A percentile compares a stretch with the other conserved stretches of the same genome.
These are phyloP conservation scores for Danionella dracula DNA, from an alignment of 2,797 vertebrate genomes.

Conservation along the genomic window DNA sequence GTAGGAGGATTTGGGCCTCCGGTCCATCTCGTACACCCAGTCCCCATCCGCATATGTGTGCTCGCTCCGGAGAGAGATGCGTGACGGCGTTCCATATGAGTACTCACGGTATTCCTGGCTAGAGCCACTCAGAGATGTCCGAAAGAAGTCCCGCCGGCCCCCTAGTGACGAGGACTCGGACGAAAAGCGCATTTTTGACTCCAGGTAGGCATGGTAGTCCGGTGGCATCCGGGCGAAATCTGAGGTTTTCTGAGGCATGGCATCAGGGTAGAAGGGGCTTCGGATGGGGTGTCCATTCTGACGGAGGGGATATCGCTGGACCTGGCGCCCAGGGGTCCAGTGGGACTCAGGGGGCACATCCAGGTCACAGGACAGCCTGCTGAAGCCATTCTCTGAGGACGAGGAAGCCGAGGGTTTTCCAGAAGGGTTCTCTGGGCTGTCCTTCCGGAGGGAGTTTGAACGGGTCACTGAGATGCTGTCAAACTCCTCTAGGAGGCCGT, in stretches of 20 bases:
- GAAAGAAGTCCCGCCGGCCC: slow-evolving; percentile 81
- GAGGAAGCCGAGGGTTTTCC: slow-evolving; percentile 16
- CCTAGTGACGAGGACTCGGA: slow-evolving; percentile 71
- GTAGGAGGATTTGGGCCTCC: slow-evolving; percentile 91
- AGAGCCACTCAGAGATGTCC: slow-evolving; percentile 79
- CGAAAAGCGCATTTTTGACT: slow-evolving; percentile 45
- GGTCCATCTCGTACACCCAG: slow-evolving; percentile 85
- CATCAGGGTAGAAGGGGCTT: slow-evolving; percentile 82
- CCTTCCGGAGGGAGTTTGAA: slow-evolving; percentile 93
- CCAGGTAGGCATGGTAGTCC: slow-evolving; percentile 84
- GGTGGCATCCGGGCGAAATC: slow-evolving; percentile 80
- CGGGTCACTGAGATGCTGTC: slow-evolving; percentile 96
- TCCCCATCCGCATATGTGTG: slow-evolving; percentile 84
- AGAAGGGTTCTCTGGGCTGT: slow-evolving; percentile 86
- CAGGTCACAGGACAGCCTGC: slow-evolving; percentile 86
- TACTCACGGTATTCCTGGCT: slow-evolving; percentile 87
- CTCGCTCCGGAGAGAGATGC: slow-evolving; percentile 81
- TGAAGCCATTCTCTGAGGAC: slow-evolving; percentile 78
- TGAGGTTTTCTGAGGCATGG: slow-evolving; percentile 76
- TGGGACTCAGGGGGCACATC: slow-evolving; percentile 76
- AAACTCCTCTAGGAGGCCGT: slow-evolving; percentile 93
- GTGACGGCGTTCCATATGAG: slow-evolving; percentile 78
- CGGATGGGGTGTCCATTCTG: slow-evolving; percentile 87
- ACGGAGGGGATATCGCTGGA: slow-evolving; percentile 69
- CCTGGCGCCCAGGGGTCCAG: slow-evolving; percentile 68